phyloP scores from a whole-genome alignment of 2,888 invertebrate species.

The Himalopsyche anomala region DNA sequence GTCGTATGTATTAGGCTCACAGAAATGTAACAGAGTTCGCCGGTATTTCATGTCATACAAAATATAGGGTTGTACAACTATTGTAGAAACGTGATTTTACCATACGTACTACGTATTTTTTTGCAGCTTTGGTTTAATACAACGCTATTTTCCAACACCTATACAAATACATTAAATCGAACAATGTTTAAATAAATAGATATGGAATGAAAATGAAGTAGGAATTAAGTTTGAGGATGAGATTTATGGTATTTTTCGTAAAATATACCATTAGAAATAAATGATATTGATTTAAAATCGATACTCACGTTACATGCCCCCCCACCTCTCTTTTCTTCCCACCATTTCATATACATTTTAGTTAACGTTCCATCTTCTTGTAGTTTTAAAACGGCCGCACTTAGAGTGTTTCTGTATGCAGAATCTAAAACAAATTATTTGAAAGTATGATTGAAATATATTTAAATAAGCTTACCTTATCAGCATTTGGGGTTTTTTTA shows the following conservation, averaged over 20 bases:
- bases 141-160: too few relatives aligned
- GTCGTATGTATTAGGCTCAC: constrained; percentile 36
- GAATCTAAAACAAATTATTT: constrained; percentile 75
- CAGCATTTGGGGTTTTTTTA: too few relatives aligned
- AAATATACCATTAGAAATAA: too few relatives aligned
- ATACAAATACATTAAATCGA: neutral
- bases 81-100: too few relatives aligned
- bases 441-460: too few relatives aligned
- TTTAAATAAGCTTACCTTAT: too few relatives aligned
- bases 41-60: neutral
- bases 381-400: constrained; percentile 87
- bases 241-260: neutral
- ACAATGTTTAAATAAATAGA: too few relatives aligned
- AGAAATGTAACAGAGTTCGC: neutral
- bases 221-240: neutral
- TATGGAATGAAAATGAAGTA: neutral
- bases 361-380: constrained; percentile 90
- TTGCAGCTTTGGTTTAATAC: too few relatives aligned
- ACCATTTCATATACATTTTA: constrained; percentile 91
- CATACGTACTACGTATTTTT: too few relatives aligned
- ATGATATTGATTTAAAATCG: neutral
- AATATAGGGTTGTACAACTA: too few relatives aligned
- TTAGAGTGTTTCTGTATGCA: constrained; percentile 85
- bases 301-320: constrained; percentile 82
- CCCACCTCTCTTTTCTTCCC: constrained; percentile 89